Base-by-base conservation (phyloP, 2,113 vertebrate genomes). In the Taxidea taxus region DNA sequence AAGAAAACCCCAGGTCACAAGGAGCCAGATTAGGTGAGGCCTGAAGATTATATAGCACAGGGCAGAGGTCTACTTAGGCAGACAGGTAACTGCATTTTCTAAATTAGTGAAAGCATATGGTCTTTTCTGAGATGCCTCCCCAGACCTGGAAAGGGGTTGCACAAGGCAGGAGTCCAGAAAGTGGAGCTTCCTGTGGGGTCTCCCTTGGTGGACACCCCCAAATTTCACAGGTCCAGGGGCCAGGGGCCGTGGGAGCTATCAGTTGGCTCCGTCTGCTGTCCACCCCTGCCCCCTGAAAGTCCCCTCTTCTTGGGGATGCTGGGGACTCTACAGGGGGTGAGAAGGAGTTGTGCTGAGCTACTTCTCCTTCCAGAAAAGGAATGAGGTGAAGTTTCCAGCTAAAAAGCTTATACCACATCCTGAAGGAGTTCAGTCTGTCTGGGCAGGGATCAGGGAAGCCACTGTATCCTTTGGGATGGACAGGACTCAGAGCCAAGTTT, bases 371-470 rank as follows among this genome's bases (percentile, higher is more conserved):
- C 3, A 0, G 8, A 37, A 37, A 31, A 18, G 21, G 6, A 12
- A 62, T 2, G 27, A 37, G 21, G 7, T 44, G 4, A 4, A 14
- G 1, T 12, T 47, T 18, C 34, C 4, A 1, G 0, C 2, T 42
- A 4, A 31, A 49, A 51, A 5, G 4, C 14, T 29, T 6, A 8
- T 3, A 54, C 18, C 37, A 3, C 14, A 11, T 8, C 25, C 89
- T 6, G n/a, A 56, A 56, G 58, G 20, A 1, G 0, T 1, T 18
- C 80, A 0, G 0, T 25, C 39, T 2, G 0, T 25, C 39, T 1
- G 16, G n/a, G 16, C 0, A 0, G 11, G 4, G 15, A 1, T 2
- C 34, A 1, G 44, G n/a, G n/a, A 42, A 21, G 2, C 25, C 9
- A 7, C 4, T 20, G 14, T 31, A 51, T 0, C 20, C 16, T 39